These are phyloP conservation scores for Drosophila suzukii DNA, from an alignment of 1,140 invertebrate genomes.

Conservation along the genomic window DNA sequence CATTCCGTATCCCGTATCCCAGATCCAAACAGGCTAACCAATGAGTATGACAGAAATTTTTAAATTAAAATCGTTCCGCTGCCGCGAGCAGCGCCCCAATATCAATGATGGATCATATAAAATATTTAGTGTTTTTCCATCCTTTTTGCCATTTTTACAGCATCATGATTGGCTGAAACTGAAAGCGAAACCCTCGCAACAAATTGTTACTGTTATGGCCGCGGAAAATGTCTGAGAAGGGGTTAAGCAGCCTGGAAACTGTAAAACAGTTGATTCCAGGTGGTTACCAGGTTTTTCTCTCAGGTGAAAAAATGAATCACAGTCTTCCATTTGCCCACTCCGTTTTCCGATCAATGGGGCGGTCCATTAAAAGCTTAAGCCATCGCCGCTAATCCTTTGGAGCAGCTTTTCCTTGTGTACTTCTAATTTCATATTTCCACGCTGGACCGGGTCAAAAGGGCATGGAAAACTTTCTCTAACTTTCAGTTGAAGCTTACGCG, in stretches of 20 bases:
- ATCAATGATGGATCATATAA: slow-evolving; percentile 79
- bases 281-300: not conserved
- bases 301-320: not conserved
- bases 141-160: slow-evolving; percentile 59
- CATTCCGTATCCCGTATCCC: not conserved
- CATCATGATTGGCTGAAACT: slow-evolving; percentile 59
- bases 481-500: slow-evolving; percentile 11
- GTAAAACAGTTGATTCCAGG: slow-evolving; percentile 16
- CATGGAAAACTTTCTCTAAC: slow-evolving; percentile 6
- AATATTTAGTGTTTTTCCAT: slow-evolving; percentile 75
- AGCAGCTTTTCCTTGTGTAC: not conserved
- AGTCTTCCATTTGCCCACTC: not conserved
- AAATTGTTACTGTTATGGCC: slow-evolving; percentile 27
- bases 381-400: slow-evolving; percentile 11
- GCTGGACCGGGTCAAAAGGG: not conserved
- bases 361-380: slow-evolving; percentile 17
- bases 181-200: not conserved
- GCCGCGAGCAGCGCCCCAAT: slow-evolving; percentile 43
- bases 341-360: not conserved
- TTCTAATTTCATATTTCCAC: slow-evolving; percentile 11
- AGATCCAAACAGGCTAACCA: slow-evolving; percentile 37
- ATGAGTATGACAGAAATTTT: slow-evolving; percentile 73
- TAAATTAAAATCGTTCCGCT: slow-evolving; percentile 73
- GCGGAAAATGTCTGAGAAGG: slow-evolving; percentile 10
- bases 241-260: slow-evolving; percentile 14